A percentile compares a stretch with the other conserved stretches of the same genome.
These are phyloP conservation scores for Drosophila peninsularis DNA, from an alignment of 2,888 invertebrate species.

Conservation along the genomic window DNA sequence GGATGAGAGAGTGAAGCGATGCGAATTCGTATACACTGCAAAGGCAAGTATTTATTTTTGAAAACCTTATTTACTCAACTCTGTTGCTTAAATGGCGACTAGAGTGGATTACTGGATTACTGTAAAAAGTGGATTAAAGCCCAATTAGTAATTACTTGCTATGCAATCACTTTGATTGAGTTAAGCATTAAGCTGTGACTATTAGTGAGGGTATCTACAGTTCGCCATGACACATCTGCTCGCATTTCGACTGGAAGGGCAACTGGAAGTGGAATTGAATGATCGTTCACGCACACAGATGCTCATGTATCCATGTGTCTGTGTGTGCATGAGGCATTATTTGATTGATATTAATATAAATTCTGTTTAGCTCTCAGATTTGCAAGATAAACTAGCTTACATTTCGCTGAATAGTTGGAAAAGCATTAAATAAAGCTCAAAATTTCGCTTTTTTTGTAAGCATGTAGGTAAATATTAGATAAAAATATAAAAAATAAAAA, in stretches of 20 bases:
- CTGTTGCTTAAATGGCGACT: too few species aligned
- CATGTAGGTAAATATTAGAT: neutral
- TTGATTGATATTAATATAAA: constrained; percentile 2
- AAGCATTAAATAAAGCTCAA: neutral
- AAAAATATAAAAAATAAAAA: neutral
- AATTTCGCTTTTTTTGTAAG: neutral
- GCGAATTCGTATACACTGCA: neutral
- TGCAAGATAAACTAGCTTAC: constrained; percentile 1
- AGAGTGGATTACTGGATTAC: neutral
- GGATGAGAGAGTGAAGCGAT: neutral
- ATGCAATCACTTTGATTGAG: neutral
- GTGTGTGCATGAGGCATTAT: neutral
- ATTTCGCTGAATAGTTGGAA: neutral
- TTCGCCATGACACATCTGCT: neutral
- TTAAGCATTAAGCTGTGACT: neutral
- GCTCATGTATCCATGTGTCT: neutral
- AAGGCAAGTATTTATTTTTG: neutral
- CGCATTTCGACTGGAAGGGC: constrained; percentile 21
- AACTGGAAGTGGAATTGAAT: constrained; percentile 11
- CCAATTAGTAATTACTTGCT: neutral
- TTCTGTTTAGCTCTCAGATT: neutral
- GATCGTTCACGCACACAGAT: neutral
- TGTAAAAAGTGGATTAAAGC: neutral
- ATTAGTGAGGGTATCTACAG: constrained; percentile 21
- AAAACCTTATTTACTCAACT: neutral